phyloP scores from a whole-genome alignment of 1,140 invertebrate genomes.

The Gonioctena quinquepunctata region DNA sequence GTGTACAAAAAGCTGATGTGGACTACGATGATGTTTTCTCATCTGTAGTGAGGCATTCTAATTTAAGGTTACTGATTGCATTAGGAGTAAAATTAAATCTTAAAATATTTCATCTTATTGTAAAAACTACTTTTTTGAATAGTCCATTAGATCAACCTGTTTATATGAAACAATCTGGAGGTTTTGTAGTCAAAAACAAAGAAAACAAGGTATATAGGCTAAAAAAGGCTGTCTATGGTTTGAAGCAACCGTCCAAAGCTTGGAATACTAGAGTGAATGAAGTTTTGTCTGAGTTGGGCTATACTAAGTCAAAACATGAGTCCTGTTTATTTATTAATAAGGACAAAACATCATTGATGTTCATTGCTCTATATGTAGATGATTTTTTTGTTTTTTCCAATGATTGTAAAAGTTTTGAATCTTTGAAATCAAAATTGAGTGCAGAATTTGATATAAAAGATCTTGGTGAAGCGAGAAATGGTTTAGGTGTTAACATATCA shows the following conservation, averaged over 20 bases:
- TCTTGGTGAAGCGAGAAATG: constrained; percentile 22
- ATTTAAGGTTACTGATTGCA: constrained; percentile 36
- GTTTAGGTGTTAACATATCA: constrained; percentile 29
- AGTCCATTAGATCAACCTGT: constrained; percentile 45
- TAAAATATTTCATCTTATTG: constrained; percentile 43
- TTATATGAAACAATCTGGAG: constrained; percentile 46
- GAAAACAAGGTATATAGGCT: constrained; percentile 18
- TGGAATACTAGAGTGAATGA: constrained; percentile 45
- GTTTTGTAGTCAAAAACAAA: constrained; percentile 16
- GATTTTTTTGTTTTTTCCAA: constrained; percentile 52
- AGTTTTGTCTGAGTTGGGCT: constrained; percentile 46
- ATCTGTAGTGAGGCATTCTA: constrained; percentile 47
- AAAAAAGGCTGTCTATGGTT: constrained; percentile 46
- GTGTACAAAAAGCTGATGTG: constrained; percentile 45
- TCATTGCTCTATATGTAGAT: constrained; percentile 51
- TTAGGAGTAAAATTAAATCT: constrained; percentile 34
- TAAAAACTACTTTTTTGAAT: constrained; percentile 52
- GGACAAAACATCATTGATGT: constrained; percentile 28
- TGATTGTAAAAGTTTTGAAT: constrained; percentile 26
- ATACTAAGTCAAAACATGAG: constrained; percentile 45
- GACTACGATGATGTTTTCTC: constrained; percentile 49
- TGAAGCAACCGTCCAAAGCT: constrained; percentile 56
- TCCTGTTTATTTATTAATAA: constrained; percentile 48
- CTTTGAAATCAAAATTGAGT: constrained; percentile 31
- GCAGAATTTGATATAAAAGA: constrained; percentile 41